These are phyloP conservation scores for Formica exsecta DNA, from an alignment of 1,140 invertebrate genomes.

Conservation along the genomic window DNA sequence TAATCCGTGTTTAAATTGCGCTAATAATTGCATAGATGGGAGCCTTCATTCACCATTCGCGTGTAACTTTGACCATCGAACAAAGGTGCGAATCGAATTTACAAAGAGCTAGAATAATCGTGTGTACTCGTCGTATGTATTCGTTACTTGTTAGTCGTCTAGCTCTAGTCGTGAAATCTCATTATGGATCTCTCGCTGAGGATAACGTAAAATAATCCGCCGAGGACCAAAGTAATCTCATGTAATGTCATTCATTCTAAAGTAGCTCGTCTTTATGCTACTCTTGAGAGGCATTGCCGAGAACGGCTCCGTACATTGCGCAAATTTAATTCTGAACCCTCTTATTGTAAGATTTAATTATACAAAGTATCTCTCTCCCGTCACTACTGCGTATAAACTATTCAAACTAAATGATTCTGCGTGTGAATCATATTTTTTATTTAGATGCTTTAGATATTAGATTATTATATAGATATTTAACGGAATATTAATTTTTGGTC, in stretches of 20 bases:
- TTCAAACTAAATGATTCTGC: neutral
- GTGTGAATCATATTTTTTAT: neutral
- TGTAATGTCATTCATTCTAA: constrained; percentile 50
- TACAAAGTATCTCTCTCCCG: neutral
- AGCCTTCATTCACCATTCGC: constrained; percentile 32
- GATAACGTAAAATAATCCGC: constrained; percentile 46
- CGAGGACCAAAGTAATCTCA: constrained; percentile 53
- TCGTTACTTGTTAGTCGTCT: neutral
- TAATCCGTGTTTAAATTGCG: constrained; percentile 15
- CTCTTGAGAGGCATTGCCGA: constrained; percentile 45
- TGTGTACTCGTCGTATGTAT: constrained; percentile 1
- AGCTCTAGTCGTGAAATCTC: constrained; percentile 42
- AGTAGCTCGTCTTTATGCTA: constrained; percentile 53
- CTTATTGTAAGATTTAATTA: constrained; percentile 57
- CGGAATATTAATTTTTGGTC: too few relatives aligned
- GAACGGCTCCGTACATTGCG: constrained; percentile 25
- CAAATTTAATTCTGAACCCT: constrained; percentile 50
- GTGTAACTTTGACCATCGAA: constrained; percentile 10
- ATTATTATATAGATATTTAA: neutral
- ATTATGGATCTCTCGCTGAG: constrained; percentile 34
- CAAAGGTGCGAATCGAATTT: neutral
- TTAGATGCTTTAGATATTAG: neutral
- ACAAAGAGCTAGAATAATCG: neutral
- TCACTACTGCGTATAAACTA: neutral
- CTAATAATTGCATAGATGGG: constrained; percentile 30